Evolutionary conservation across 2,888 invertebrate genomes (phyloP), one percentile per base, ranked within the genome.

Genomic region (Xestobium rufovillosum): DNA sequence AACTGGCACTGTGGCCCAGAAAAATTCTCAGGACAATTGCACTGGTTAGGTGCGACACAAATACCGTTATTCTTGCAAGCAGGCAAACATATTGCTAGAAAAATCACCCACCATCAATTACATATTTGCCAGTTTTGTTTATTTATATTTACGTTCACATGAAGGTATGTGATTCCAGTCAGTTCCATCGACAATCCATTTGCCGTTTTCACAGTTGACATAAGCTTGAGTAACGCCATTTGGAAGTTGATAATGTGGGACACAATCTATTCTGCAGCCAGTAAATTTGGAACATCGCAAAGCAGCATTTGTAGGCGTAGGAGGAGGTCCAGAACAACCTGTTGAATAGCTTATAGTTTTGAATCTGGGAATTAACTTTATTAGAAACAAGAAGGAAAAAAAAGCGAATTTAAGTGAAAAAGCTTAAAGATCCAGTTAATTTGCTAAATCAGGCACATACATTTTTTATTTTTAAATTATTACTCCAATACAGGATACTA

Each of bases 31-130:
- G 82, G 74, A 52, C 91, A 92, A 26, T 76, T 65, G 55, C 91
- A 92, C 0, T 76, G 68, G 56, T 86, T 81, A 0, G 83, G 81
- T 14, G 72, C 72, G 2, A 82, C 60, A 55, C 91, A 92, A 32
- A 83, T 79, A 1, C 91, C 91, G 35, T 76, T 81, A 63, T 91
- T 88, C 56, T 78, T 70, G 60, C 91, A 92, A 0, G 72, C 67
- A 0, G 83, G 83, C 12, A 72, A 60, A 57, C 91, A 91, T 47
- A 75, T 69, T 0, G 84, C 89, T 87, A 59, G n/a, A 66, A 66
- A 19, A 19, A 19, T 19, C 6, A 19, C 6, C n/a, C 6, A 19
- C 6, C 23, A n/a, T 19, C n/a, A 19, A n/a, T 8, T 19, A 19
- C 6, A 19, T 19, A 8, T 19, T 19, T 19, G 23, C n/a, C 23